Evolutionary conservation across 2,113 vertebrate species (phyloP).

Genomic region (Larimichthys polyactis): DNA sequence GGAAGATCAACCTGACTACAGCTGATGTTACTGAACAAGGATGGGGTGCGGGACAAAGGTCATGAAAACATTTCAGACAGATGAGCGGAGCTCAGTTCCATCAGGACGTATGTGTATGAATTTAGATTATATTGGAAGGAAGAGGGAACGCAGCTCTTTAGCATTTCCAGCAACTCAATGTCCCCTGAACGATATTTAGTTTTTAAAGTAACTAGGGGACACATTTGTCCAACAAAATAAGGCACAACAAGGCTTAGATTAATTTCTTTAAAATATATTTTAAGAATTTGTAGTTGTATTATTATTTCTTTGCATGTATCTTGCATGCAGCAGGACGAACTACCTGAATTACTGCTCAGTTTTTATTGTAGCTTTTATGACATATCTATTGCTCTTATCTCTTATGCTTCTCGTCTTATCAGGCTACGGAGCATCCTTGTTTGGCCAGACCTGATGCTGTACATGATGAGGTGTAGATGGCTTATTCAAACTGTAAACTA

Average conservation of each 20-base stretch:
- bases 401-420: background rate
- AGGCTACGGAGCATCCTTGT: background rate
- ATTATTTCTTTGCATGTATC: background rate
- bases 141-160: background rate
- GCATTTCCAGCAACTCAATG: too few relatives aligned
- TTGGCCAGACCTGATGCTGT: background rate
- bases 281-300: background rate
- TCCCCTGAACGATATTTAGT: background rate
- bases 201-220: background rate
- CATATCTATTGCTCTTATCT: background rate
- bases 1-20: too few relatives aligned
- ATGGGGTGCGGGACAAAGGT: background rate
- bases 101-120: background rate
- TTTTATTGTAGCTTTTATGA: background rate
- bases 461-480: background rate
- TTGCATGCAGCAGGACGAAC: background rate
- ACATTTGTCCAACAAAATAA: background rate
- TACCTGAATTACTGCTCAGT: background rate
- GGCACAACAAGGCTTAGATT: too few relatives aligned
- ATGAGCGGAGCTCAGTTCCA: background rate
- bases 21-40: background rate
- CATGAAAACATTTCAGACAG: background rate
- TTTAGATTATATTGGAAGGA: background rate
- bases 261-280: background rate
- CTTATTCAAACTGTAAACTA: background rate